A percentile compares a stretch with the other conserved stretches of the same genome.
These are phyloP conservation scores for Paracanthobrama guichenoti DNA, from an alignment of 2,113 vertebrate species.

Conservation along the genomic window DNA sequence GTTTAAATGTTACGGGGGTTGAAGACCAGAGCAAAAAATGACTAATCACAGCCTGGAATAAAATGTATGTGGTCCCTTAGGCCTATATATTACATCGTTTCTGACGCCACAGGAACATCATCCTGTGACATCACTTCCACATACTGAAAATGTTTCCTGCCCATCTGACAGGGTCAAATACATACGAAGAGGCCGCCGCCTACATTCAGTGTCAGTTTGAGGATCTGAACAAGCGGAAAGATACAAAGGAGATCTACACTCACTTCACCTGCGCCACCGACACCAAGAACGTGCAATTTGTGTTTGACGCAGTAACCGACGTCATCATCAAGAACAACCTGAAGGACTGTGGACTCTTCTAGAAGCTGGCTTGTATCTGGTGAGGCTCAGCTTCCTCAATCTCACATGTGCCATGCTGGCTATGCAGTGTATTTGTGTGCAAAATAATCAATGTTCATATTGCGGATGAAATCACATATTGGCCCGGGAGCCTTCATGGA, in stretches of 20 bases:
- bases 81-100: neutral
- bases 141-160: neutral
- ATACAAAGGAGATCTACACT: conserved; percentile 98
- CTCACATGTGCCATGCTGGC: neutral
- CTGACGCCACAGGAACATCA: neutral
- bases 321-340: conserved; percentile 99
- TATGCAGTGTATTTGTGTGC: neutral
- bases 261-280: conserved; percentile 99
- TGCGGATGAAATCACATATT: neutral
- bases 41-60: neutral
- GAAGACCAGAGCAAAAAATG: neutral
- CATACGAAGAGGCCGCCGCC: conserved; percentile 95
- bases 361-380: conserved; percentile 59
- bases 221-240: conserved; percentile 97
- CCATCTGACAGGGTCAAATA: conserved; percentile 85
- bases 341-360: conserved; percentile 98
- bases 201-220: conserved; percentile 98
- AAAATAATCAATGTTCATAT: neutral
- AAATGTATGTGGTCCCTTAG: neutral
- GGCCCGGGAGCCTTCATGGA: neutral
- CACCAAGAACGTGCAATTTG: conserved; percentile 99
- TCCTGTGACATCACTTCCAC: neutral
- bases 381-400: conserved; percentile 52
- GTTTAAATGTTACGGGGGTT: neutral
- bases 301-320: conserved; percentile 97